Base-by-base conservation (phyloP, 2,888 invertebrate genomes). In the Axea sp. region DNA sequence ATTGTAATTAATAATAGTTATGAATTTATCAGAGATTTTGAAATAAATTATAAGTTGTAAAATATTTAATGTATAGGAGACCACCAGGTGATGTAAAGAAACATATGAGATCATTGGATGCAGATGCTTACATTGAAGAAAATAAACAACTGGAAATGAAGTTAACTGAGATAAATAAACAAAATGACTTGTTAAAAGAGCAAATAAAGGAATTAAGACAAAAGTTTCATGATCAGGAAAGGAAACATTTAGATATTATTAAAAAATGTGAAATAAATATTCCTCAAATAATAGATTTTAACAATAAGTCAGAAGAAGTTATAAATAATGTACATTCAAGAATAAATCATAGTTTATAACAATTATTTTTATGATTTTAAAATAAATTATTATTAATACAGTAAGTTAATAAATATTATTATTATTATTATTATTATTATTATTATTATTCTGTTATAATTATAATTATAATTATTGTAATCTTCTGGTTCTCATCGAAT, bases 41-140 rank as follows among this genome's bases (percentile, higher is more conserved):
- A n/a, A n/a, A n/a, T n/a, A n/a, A 12, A 35, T 35, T 35, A 14
- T 3, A 9, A 31, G 2, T 31, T n/a, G n/a, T n/a, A 31, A 19
- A 22, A 24, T 8, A 31, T 31, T 1, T 17, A n/a, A 31, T 41
- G 2, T 62, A 4, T 8, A 62, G 62, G 62, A 14, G 62, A 17
- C 62, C 62, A 15, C 33, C 62, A 4, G 51, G 62, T 5, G 9
- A 62, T 11, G 62, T 51, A 9, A 33, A 51, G 2, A 6, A 45
- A 12, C 51, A 62, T 8, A 9, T 62, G 33, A 30, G 15, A n/a
- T 41, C 62, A 12, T 17, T 62, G 9, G 19, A 62, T 31, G 37
- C 37, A 19, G 17, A 39, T 33, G 4, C 33, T 22, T 62, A 51
- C 17, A 26, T 11, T 7, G 4, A 41, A 26, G 31, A 30, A 30